Evolutionary conservation across 2,113 vertebrate genomes (phyloP).

Genomic region (Psittacara wagleri): DNA sequence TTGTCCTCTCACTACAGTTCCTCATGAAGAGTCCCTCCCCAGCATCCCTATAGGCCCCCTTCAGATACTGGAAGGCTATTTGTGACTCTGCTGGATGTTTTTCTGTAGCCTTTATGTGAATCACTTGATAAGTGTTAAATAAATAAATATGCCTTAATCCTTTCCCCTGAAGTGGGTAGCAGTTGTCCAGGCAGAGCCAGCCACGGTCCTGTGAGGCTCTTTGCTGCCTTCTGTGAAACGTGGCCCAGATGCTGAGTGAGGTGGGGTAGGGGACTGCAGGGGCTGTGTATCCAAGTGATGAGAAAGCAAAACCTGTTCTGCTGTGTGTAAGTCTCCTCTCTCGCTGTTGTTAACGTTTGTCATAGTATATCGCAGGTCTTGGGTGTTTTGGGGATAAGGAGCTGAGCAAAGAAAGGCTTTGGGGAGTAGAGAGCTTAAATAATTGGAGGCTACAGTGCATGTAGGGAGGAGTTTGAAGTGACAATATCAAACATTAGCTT

Average conservation of each 20-base stretch:
- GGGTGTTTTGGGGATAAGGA: not conserved
- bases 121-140: not conserved
- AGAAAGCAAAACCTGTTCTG: not conserved
- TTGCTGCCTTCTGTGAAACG: not conserved
- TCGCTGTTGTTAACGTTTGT: not conserved
- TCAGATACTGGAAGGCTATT: too few species aligned
- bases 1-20: too few species aligned
- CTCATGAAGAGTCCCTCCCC: too few species aligned
- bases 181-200: not conserved
- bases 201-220: not conserved
- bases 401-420: not conserved
- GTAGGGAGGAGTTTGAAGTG: not conserved
- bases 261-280: too few species aligned
- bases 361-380: not conserved
- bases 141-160: too few species aligned
- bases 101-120: rapidly evolving
- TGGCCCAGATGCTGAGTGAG: rapidly evolving
- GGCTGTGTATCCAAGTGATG: not conserved
- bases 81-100: not conserved
- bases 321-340: not conserved
- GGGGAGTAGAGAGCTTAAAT: not conserved
- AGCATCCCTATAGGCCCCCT: too few species aligned
- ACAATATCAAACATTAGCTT: not conserved
- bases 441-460: rapidly evolving
- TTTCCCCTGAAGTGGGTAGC: too few species aligned